Percentiles rank a stretch among this genome's conserved stretches.
Evolutionary conservation across 2,797 vertebrate species (phyloP).

Genomic region (Enteromius fasciolatus): DNA sequence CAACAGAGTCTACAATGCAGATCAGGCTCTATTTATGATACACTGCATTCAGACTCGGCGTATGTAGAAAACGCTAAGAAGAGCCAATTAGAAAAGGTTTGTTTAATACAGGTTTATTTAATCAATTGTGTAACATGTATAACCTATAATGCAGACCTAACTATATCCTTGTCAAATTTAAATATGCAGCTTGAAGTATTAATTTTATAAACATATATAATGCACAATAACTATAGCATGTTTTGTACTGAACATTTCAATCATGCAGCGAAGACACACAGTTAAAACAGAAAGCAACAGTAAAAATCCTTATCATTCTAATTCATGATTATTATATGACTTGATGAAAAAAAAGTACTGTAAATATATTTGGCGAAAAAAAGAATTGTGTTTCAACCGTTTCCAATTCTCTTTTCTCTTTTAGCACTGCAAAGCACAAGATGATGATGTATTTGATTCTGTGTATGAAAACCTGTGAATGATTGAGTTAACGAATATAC

Average conservation of each 20-base stretch:
- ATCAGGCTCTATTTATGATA: slow-evolving; percentile 74
- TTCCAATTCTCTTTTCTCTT: slow-evolving; percentile 48
- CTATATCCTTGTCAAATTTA: not conserved
- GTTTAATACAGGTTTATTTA: slow-evolving; percentile 15
- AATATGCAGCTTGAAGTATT: not conserved
- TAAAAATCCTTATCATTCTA: not conserved
- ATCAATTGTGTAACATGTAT: not conserved
- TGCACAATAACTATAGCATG: not conserved
- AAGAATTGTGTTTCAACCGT: not conserved
- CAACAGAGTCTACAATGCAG: slow-evolving; percentile 71
- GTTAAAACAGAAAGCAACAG: not conserved
- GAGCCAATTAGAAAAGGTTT: slow-evolving; percentile 58
- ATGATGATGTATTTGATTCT: slow-evolving; percentile 68
- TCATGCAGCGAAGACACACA: not conserved
- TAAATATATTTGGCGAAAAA: not conserved
- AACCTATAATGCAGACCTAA: not conserved
- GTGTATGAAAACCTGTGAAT: slow-evolving; percentile 79
- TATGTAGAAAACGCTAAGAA: slow-evolving; percentile 38
- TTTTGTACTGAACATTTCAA: slow-evolving; percentile 10
- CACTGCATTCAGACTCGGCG: slow-evolving; percentile 62
- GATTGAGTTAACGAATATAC: not conserved
- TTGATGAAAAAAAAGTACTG: not conserved
- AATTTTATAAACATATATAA: not conserved
- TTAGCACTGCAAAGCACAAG: slow-evolving; percentile 60
- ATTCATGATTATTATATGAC: not conserved